These are phyloP conservation scores for Drosophila biarmipes DNA, from an alignment of 1,140 invertebrate species.

Conservation along the genomic window DNA sequence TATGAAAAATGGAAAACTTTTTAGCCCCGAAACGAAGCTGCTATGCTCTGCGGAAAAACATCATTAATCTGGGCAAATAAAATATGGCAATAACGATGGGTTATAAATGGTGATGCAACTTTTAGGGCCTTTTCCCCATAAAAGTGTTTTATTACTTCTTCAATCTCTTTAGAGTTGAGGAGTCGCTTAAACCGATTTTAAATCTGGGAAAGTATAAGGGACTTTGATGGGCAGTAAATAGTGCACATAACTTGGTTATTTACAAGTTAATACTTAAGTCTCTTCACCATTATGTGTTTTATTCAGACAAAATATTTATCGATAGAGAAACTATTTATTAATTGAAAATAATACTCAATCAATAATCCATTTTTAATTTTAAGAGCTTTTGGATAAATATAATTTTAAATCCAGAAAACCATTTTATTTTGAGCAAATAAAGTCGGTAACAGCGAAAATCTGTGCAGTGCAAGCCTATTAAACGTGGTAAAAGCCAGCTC, in stretches of 20 bases:
- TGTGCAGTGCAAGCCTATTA: conserved; percentile 48
- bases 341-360: too few relatives aligned
- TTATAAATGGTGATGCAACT: conserved; percentile 8
- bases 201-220: neutral
- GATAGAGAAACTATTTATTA: too few relatives aligned
- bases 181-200: neutral
- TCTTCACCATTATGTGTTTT: too few relatives aligned
- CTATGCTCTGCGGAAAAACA: conserved; percentile 1
- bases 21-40: conserved; percentile 10
- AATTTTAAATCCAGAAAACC: neutral
- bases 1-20: conserved; percentile 26
- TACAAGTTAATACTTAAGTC: neutral
- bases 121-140: neutral
- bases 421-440: neutral
- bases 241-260: neutral
- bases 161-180: neutral
- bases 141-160: neutral
- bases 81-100: conserved; percentile 1
- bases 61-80: conserved; percentile 10
- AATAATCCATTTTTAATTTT: too few relatives aligned
- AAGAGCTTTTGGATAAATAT: neutral
- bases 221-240: neutral
- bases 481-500: conserved; percentile 40
- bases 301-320: too few relatives aligned
- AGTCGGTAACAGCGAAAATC: conserved; percentile 10